Evolutionary conservation across 2,888 invertebrate genomes (phyloP), one percentile per base, ranked within the genome.

Genomic region (Drosophila falleni): DNA sequence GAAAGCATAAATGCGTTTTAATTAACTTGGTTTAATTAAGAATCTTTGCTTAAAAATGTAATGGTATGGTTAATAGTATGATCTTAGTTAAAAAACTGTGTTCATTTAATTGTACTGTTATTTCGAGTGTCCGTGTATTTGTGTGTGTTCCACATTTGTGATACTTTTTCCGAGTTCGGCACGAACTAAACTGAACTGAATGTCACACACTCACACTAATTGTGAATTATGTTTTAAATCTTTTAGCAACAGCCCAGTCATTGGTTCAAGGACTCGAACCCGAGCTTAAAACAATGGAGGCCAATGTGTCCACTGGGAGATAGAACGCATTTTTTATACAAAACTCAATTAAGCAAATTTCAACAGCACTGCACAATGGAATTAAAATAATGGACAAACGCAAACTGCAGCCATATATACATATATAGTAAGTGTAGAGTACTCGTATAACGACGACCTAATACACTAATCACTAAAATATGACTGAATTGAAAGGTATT

Each of bases 321-420:
- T 49, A 44, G 5, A 44, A 66, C 55, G 53, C 73, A 67, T 62
- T 61, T 59, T 26, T 33, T 56, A 29, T 49, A 39, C 68, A 61
- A 31, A 61, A 73, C 73, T 69, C 65, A 74, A 74, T 74, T 74
- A 73, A 61, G 58, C 26, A 69, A 61, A 65, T 62, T 69, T 69
- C 64, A 35, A 23, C 55, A 55, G 33, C 51, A 16, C 55, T 51
- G 37, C 51, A 42, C 13, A 49, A 44, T 23, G 23, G 23, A 61
- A 56, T 46, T 29, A 44, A 9, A 49, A 8, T 10, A 42, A 5
- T 37, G 41, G 23, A 10, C 41, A 44, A 39, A 39, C 9, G 13
- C 37, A 46, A 53, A 33, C 5, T 53, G 53, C 26, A 26, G 15
- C 8, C 31, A 37, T 26, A 15, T 15, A 10, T 9, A 5, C 31